A percentile compares a stretch with the other conserved stretches of the same genome.
These are phyloP conservation scores for Auanema sp. DNA, from an alignment of 2,888 invertebrate species.

Conservation along the genomic window DNA sequence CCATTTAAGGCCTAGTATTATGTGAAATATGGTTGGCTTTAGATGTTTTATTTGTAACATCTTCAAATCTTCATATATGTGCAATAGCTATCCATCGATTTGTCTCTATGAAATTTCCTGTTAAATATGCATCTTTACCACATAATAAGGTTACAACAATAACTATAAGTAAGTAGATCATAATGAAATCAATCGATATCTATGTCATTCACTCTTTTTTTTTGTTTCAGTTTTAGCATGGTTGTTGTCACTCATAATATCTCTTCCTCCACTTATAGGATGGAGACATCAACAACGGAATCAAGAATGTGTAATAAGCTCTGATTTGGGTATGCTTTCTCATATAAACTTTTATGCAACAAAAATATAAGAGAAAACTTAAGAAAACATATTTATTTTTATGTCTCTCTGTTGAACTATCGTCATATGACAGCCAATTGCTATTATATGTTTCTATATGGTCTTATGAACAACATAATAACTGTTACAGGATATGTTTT, in stretches of 20 bases:
- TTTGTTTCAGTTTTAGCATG: conserved; percentile 55
- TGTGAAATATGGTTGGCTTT: conserved; percentile 68
- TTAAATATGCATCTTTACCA: conserved; percentile 52
- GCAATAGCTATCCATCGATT: conserved; percentile 63
- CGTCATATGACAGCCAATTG: neutral
- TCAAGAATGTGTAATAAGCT: conserved; percentile 45
- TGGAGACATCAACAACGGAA: conserved; percentile 53
- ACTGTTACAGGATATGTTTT: conserved; percentile 78
- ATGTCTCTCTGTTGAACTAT: neutral
- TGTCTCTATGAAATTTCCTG: conserved; percentile 61
- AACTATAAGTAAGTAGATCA: neutral
- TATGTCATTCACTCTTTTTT: too few species aligned
- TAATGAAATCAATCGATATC: neutral
- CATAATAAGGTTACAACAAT: neutral
- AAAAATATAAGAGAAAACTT: conserved; percentile 1
- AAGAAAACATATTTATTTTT: neutral
- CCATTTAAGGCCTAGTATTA: conserved; percentile 63
- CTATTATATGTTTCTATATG: neutral
- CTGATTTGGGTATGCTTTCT: conserved; percentile 39
- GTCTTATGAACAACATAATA: neutral
- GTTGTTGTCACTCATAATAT: conserved; percentile 61
- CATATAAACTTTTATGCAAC: conserved; percentile 7
- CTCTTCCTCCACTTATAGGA: conserved; percentile 62
- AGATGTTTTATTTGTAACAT: conserved; percentile 68
- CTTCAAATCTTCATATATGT: conserved; percentile 67